Evolutionary conservation across 1,140 invertebrate species (phyloP), one percentile per base, ranked within the genome.

Genomic region (Papilio aristodemus): DNA sequence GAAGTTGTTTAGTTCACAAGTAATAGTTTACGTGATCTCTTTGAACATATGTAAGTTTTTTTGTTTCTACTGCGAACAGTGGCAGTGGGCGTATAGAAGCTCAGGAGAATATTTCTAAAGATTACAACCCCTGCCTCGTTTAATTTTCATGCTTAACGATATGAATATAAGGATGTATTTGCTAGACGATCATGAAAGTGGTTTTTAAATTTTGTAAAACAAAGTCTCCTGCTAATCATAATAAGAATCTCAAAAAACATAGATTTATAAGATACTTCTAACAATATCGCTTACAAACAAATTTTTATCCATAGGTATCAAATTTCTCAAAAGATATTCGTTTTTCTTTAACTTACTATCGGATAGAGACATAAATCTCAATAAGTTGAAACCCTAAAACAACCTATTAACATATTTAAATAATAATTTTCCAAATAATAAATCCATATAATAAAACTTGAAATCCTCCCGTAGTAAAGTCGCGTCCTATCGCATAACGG

Each of bases 1-100:
- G 73, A 79, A 84, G 82, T 77, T 80, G 78, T 84, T 81, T 78
- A 73, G 71, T 79, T 76, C 73, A 67, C 71, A 66, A 72, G 73
- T 75, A 78, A 83, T 73, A 75, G 73, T 79, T 80, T 77, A 77
- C 78, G 73, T 77, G 75, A 80, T 77, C 75, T 77, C 75, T 73
- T 66, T 74, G 69, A 64, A 73, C 58, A 62, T 32, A 38, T 67
- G 64, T 71, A 67, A 71, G 62, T 68, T 74, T 67, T 74, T 68
- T 71, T 67, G 68, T 59, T 70, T 73, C 67, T 60, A 58, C 59
- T 63, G 69, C 50, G 38, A 27, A 36, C 58, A 39, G 39, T 41
- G 32, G 58, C 70, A 50, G 7, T 27, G 38, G 14, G 5, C 6
- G n/a, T n/a, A n/a, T n/a, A n/a, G n/a, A 36, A 37, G 39, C 36